Evolutionary conservation across 2,113 vertebrate genomes (phyloP), one percentile per base, ranked within the genome.

Genomic region (Hippolais icterina): DNA sequence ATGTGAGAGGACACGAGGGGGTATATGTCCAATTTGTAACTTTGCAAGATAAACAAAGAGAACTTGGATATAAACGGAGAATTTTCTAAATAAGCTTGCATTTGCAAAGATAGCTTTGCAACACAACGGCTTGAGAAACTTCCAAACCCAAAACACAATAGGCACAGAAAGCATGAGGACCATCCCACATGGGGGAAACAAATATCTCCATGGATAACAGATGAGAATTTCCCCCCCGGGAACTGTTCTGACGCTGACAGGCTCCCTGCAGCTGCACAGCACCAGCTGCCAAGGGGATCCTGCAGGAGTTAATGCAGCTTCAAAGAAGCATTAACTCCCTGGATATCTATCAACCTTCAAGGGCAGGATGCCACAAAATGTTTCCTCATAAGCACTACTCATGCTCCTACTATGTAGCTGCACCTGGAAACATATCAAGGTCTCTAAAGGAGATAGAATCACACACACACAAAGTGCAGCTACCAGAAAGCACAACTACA

Each of bases 261-360:
- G 68, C 70, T 93, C 81, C 65, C 70, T 78, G 68, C 92, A 94
- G 84, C 93, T 91, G 92, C 72, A 37, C 39, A 69, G 81, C 80
- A 95, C 87, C 97, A 96, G 95, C 91, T 94, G 95, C 93, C 9
- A 16, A 69, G 59, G 66, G 63, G 78, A 87, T 81, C 76, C 89
- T 92, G 89, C 91, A 95, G 91, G 87, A 88, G 76, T 94, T 94
- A 95, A 90, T 70, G 69, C 87, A 93, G 87, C 95, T 92, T 91
- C 87, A 77, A 92, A 91, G 87, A 74, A 71, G 65, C 70, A 54
- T 91, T 86, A 87, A 76, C 66, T 92, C 81, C 74, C 70, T 54
- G 72, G 69, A 20, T 89, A 87, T 56, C 88, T 56, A 78, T 84
- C 50, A 61, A 39, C 49, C 47, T 61, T 54, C 59, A 83, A 83